Evolutionary conservation across 1,140 invertebrate genomes (phyloP), one percentile per base, ranked within the genome.

Genomic region (Planococcus citri): DNA sequence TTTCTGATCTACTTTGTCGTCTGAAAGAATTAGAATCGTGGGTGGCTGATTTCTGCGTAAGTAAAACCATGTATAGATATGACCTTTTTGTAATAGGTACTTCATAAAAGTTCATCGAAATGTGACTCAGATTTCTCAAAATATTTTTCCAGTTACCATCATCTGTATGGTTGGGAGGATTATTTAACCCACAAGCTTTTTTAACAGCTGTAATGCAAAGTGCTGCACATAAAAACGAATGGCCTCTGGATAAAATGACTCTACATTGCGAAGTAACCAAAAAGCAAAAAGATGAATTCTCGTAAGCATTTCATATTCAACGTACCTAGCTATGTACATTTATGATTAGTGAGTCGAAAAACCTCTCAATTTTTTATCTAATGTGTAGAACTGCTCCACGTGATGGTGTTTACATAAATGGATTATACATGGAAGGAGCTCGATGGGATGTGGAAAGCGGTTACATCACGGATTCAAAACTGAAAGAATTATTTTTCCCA

Each of bases 101-200:
- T n/a, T n/a, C n/a, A n/a, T n/a, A n/a, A n/a, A n/a, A n/a, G n/a
- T n/a, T n/a, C n/a, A n/a, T n/a, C n/a, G n/a, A n/a, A n/a, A n/a
- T n/a, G n/a, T n/a, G n/a, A n/a, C n/a, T n/a, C n/a, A n/a, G n/a
- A n/a, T n/a, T n/a, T n/a, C n/a, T n/a, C n/a, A 51, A 51, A 17
- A 51, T 17, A 10, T 72, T 27, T 27, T 70, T 74, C 12, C 74
- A 88, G 83, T 79, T 93, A 60, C 94, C 94, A 0, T 79, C 90
- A 0, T 86, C 92, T 0, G 87, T 96, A 22, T 97, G 94, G 94
- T 79, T 97, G 25, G 91, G 87, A 10, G 94, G 94, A 21, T 94
- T 97, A 77, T 97, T 97, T 80, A 97, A 97, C 80, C 95, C 95
- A 0, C 94, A 97, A 79, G 95, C 93, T 14, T 95, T 98, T 78